Base-by-base conservation (phyloP, 2,888 invertebrate genomes). In the Campopleginae sp. region DNA sequence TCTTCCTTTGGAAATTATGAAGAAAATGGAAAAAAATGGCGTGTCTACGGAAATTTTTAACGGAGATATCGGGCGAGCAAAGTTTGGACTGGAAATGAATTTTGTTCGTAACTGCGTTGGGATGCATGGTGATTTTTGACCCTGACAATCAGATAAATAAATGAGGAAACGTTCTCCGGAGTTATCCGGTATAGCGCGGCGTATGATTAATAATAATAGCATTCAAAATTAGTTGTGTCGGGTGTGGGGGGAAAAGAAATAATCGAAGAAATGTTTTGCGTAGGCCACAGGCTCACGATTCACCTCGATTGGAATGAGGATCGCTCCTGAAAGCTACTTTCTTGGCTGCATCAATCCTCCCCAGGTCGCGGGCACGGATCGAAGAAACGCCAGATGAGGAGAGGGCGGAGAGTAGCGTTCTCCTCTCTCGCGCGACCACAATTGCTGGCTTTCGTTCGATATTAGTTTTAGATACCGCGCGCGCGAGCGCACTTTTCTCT, bases 201-300 rank as follows among this genome's bases (percentile, higher is more conserved):
- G 88, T 92, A 90, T 89, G 91, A 90, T 92, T 92, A 93, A 92
- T 93, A 93, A 85, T 81, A 85, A 93, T 93, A 93, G 93, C 93
- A 93, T 93, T 93, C 93, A 93, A 93, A 93, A 93, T 93, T 93
- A 93, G 93, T 92, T 92, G 91, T 91, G 88, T 89, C 27, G 27
- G 58, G 58, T 4, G 4, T 12, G 88, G 86, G 54, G 81, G 65
- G 76, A 65, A 42, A 68, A 44, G 66, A 54, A 80, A 86, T 83
- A 72, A 86, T 80, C 58, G 82, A 82, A 82, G 75, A 68, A 65
- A 80, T 80, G 75, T 82, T 82, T 65, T 54, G 86, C 83, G 33
- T 74, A 71, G 77, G 65, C 54, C 74, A 17, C 54, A 61, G 63
- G 61, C 65, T 58, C 58, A 54, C 80, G 77, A 83, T 63, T 54